phyloP scores from a whole-genome alignment of 2,113 vertebrate species.

The Planiliza haematocheilus region DNA sequence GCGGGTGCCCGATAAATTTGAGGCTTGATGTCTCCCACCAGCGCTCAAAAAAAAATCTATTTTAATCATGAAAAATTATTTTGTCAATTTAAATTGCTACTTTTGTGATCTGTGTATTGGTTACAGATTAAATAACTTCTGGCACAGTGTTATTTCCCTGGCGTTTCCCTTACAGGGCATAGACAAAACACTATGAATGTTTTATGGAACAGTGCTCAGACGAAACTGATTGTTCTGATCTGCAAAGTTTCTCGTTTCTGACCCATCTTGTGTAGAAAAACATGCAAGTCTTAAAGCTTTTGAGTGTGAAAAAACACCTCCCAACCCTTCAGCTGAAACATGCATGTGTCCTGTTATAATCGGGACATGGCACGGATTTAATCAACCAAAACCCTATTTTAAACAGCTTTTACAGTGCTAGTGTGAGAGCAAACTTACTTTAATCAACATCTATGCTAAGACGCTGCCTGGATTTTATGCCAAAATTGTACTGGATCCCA shows the following conservation, averaged over 20 bases:
- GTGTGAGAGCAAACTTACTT: conserved; percentile 2
- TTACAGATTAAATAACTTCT: conserved; percentile 20
- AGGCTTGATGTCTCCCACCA: background rate
- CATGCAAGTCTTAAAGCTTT: background rate
- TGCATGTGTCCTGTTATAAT: background rate
- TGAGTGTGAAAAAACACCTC: conserved; percentile 13
- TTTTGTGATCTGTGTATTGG: conserved; percentile 33
- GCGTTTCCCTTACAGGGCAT: background rate
- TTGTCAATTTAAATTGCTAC: conserved; percentile 33
- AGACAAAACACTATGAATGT: background rate
- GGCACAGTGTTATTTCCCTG: conserved; percentile 34
- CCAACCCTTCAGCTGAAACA: background rate
- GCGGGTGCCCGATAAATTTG: conserved; percentile 6
- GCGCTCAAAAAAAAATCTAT: conserved; percentile 25
- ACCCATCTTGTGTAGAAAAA: too few relatives aligned
- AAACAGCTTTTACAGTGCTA: conserved; percentile 14
- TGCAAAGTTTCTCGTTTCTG: background rate
- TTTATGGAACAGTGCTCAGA: conserved; percentile 1
- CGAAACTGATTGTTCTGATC: background rate
- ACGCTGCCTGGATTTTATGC: conserved; percentile 10
- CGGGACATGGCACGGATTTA: conserved; percentile 7
- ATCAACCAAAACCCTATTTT: background rate
- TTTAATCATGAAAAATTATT: conserved; percentile 38
- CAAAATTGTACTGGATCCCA: conserved; percentile 6
- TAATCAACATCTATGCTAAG: conserved; percentile 18